Base-by-base conservation (phyloP, 2,888 invertebrate genomes). In the Cerceris ruficornis region DNA sequence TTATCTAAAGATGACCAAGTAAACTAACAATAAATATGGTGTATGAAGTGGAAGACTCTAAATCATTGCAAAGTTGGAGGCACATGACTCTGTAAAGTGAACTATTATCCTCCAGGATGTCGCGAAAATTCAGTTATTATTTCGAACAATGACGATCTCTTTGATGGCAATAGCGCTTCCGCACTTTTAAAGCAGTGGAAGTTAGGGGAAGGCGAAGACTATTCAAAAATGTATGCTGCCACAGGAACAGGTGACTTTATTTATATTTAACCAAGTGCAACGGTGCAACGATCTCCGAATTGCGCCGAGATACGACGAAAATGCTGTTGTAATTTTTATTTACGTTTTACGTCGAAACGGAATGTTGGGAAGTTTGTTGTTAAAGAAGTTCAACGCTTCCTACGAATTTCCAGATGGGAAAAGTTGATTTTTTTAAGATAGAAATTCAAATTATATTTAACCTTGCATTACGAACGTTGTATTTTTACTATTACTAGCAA, bases 271-370 rank as follows among this genome's bases (percentile, higher is more conserved):
- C 43, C 61, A 17, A 42, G 50, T 46, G 46, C 46, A 46, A 6
- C 15, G 60, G 77, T 77, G 69, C 77, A 77, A 77, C 57, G 77
- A 66, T 77, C 70, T 49, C 69, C 11, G n/a, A 5, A 15, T 15
- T 17, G 46, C 28, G 50, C 14, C 43, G 58, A 11, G 43, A 52
- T 66, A 13, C 55, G 59, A 54, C 55, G 49, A 46, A 46, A 11
- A 46, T 11, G 46, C 11, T 6, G 46, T 46, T 11, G 46, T 46
- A 11, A 46, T 46, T 11, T 11, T 46, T 46, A 46, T 8, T 11
- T 11, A 46, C 46, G 1, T 46, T 28, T 28, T 28, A 28, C 28
- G 28, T 1, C 28, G 28, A 28, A 28, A 28, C 28, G 28, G 28
- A 28, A 28, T 28, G 28, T 28, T 28, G 28, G 28, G 28, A 28